A percentile compares a stretch with the other conserved stretches of the same genome.
phyloP scores from a whole-genome alignment of 2,797 vertebrate species.

The Pantherophis alleghaniensis region DNA sequence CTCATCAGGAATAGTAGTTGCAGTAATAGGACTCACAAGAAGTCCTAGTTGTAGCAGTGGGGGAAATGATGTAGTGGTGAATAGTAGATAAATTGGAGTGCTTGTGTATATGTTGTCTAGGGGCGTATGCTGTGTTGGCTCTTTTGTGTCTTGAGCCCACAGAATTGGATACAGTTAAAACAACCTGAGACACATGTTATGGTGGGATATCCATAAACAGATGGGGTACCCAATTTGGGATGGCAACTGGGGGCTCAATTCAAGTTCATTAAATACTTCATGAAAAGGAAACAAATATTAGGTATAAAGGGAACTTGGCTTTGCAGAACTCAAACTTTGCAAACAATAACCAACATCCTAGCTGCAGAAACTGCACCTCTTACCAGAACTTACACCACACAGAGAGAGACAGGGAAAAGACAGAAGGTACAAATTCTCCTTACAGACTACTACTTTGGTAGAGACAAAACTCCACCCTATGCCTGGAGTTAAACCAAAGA shows the following conservation, averaged over 20 bases:
- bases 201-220: neutral
- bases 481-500: neutral
- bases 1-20: neutral
- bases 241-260: neutral
- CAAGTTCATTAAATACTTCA: neutral
- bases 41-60: neutral
- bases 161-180: neutral
- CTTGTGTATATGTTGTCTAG: neutral
- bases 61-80: neutral
- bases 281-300: neutral
- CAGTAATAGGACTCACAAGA: neutral
- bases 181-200: neutral
- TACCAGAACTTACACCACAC: neutral
- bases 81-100: neutral
- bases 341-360: neutral
- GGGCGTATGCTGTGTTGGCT: neutral
- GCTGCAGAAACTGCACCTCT: neutral
- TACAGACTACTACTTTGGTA: neutral
- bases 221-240: neutral
- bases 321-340: neutral
- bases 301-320: neutral
- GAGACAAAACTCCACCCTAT: neutral
- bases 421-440: neutral
- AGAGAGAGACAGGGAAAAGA: neutral
- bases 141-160: neutral